A percentile compares a stretch with the other conserved stretches of the same genome.
phyloP scores from a whole-genome alignment of 37 sponge, comb jelly and placozoan genomes.

The Spongilla lacustris region DNA sequence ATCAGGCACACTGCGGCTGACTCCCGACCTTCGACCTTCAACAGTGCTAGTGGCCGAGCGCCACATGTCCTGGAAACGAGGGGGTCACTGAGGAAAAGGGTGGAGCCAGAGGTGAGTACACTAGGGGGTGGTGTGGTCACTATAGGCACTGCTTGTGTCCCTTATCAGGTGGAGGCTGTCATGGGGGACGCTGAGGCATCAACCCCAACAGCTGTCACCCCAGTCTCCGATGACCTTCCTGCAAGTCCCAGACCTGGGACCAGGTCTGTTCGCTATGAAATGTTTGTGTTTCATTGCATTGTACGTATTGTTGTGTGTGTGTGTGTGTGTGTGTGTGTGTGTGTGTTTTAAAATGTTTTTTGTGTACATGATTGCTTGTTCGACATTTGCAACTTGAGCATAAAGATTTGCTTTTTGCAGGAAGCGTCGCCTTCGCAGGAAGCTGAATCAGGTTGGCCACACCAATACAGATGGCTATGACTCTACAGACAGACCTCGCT shows the following conservation, averaged over 20 bases:
- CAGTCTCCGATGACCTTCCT: neutral
- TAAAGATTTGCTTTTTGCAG: neutral
- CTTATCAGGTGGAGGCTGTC: constrained; percentile 28
- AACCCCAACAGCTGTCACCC: constrained; percentile 19
- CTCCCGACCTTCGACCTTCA: too few relatives aligned
- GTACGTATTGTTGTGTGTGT: too few relatives aligned
- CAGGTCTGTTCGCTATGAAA: neutral
- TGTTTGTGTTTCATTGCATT: too few relatives aligned
- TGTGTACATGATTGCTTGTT: too few relatives aligned
- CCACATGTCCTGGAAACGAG: neutral
- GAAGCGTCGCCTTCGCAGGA: constrained; percentile 2
- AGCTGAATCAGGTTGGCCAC: neutral
- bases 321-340: too few relatives aligned
- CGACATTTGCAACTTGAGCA: too few relatives aligned
- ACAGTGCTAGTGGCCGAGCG: too few relatives aligned
- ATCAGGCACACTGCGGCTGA: too few relatives aligned
- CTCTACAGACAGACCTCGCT: constrained; percentile 9
- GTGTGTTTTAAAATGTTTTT: too few relatives aligned
- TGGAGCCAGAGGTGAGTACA: neutral
- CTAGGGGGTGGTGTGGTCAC: too few relatives aligned
- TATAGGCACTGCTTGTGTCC: too few relatives aligned
- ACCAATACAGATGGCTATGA: constrained; percentile 25
- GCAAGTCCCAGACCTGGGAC: constrained; percentile 21
- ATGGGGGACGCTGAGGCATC: constrained; percentile 32
- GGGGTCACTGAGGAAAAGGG: neutral